Conservation (phyloP, 2,113 vertebrate genomes). For the Morone chrysops region DNA sequence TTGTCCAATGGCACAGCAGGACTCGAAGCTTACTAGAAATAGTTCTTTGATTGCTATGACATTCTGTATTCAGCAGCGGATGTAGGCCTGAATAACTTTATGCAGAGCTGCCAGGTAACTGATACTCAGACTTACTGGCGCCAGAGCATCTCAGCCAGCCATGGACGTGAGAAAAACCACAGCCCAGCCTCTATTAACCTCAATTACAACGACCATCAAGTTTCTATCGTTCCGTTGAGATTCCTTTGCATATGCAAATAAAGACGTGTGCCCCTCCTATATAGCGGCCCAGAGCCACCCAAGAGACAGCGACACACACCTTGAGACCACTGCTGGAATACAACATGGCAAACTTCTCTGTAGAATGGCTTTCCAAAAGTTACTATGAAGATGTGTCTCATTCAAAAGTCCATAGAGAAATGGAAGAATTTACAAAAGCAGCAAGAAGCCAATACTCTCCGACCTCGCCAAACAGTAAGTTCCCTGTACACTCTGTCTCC, state of each 20-base stretch:
- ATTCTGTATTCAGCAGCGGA: conserved; percentile 33
- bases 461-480: conserved; percentile 75
- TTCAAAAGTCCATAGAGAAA: conserved; percentile 9
- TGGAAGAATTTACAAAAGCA: conserved; percentile 21
- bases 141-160: conserved; percentile 66
- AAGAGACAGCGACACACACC: not conserved
- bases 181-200: conserved; percentile 78
- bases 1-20: not conserved
- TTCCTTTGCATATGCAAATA: conserved; percentile 83
- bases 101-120: conserved; percentile 58
- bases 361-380: conserved; percentile 81
- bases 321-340: not conserved
- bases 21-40: not conserved
- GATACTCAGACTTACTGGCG: conserved; percentile 83
- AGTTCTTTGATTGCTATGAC: not conserved
- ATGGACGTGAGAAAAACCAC: conserved; percentile 77
- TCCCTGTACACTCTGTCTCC: not conserved
- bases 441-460: conserved; percentile 16
- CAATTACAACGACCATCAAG: conserved; percentile 81
- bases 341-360: conserved; percentile 78
- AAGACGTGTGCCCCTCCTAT: conserved; percentile 62
- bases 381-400: conserved; percentile 46
- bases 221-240: conserved; percentile 79
- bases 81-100: conserved; percentile 21
- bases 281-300: conserved; percentile 42